Evolutionary conservation across 2,113 vertebrate genomes (phyloP).

Genomic region (Genyomyrus donnyi): DNA sequence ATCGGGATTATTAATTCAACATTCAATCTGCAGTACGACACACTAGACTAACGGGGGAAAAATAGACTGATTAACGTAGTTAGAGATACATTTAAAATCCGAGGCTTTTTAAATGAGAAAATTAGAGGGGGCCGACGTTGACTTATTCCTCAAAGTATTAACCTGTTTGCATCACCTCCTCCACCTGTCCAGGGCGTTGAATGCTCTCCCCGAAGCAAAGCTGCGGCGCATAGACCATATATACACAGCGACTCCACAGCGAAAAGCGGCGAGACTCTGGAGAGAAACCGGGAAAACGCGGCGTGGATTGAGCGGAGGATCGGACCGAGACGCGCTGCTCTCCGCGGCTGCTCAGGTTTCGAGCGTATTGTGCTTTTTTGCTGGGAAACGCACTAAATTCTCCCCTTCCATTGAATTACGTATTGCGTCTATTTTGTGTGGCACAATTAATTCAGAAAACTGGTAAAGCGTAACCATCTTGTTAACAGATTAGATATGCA

Average conservation of each 20-base stretch:
- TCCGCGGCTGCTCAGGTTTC: neutral
- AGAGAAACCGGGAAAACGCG: neutral
- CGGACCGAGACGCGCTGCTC: neutral
- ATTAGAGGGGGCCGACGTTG: neutral
- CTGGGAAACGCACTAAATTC: neutral
- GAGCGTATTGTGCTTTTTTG: neutral
- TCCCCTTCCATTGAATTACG: neutral
- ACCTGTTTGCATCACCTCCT: neutral
- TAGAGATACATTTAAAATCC: neutral
- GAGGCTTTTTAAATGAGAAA: neutral
- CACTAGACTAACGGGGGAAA: neutral
- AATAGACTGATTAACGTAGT: neutral
- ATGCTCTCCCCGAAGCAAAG: constrained; percentile 27
- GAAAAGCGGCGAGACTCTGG: neutral
- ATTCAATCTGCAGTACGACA: neutral
- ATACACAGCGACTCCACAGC: neutral
- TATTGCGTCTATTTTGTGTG: neutral
- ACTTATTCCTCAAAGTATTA: neutral
- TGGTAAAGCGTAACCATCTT: neutral
- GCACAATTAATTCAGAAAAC: neutral
- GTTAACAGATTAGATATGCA: neutral
- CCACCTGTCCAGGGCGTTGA: neutral
- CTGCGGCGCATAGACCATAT: constrained; percentile 32
- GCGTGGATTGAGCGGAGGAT: neutral
- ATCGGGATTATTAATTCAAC: constrained; percentile 1